These are phyloP conservation scores for Xenops minutus DNA, from an alignment of 2,797 vertebrate genomes.

Conservation along the genomic window DNA sequence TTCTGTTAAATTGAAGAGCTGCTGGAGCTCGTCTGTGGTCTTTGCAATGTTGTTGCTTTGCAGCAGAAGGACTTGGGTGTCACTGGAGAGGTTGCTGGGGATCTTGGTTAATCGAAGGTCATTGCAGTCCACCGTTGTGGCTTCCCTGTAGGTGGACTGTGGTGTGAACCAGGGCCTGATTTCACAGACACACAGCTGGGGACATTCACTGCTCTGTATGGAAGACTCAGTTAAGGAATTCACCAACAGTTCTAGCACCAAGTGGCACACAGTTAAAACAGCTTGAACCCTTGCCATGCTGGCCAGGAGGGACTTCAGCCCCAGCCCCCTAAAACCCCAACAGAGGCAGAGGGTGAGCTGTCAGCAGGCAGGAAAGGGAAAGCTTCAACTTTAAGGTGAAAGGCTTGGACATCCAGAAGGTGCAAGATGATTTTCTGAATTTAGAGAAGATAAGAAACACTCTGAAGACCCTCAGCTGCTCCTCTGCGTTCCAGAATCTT, in stretches of 20 bases:
- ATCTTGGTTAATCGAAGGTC: slow-evolving; percentile 92
- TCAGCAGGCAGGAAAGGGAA: slow-evolving; percentile 56
- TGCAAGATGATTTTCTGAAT: slow-evolving; percentile 12
- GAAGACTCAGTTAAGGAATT: slow-evolving; percentile 78
- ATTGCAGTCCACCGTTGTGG: slow-evolving; percentile 95
- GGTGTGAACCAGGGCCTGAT: slow-evolving; percentile 97
- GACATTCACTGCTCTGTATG: slow-evolving; percentile 85
- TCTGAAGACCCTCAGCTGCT: not conserved
- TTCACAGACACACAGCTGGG: slow-evolving; percentile 94
- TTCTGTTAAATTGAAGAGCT: slow-evolving; percentile 93
- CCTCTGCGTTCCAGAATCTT: slow-evolving; percentile 11
- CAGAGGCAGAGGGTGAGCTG: not conserved
- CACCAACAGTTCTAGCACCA: slow-evolving; percentile 81
- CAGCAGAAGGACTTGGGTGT: slow-evolving; percentile 94
- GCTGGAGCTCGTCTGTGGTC: slow-evolving; percentile 89
- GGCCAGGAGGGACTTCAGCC: slow-evolving; percentile 42
- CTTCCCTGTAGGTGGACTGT: slow-evolving; percentile 96
- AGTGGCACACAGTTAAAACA: slow-evolving; percentile 60
- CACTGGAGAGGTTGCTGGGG: slow-evolving; percentile 91
- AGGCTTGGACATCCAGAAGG: slow-evolving; percentile 52
- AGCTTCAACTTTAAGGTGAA: slow-evolving; percentile 46
- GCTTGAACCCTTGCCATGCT: slow-evolving; percentile 83
- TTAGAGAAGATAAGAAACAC: slow-evolving; percentile 18
- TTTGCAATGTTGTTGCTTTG: slow-evolving; percentile 96
- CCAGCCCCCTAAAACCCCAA: not conserved